Evolutionary conservation across 2,888 invertebrate species (phyloP), one percentile per base, ranked within the genome.

Genomic region (Halocaridina rubra): DNA sequence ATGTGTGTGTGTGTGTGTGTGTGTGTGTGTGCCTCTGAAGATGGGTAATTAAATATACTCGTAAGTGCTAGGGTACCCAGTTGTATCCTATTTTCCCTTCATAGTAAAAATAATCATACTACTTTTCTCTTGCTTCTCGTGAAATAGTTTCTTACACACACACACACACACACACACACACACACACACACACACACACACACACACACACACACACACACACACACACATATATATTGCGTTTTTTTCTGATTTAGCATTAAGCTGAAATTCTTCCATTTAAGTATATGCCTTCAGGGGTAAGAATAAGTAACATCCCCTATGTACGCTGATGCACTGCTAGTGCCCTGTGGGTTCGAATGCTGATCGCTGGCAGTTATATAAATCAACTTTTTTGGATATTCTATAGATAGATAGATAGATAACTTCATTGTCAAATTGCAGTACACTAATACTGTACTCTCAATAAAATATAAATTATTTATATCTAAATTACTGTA

Each of bases 181-280:
- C 67, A 22, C 67, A 16, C 24, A 67, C 5, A 67, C 67, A 67
- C 67, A 67, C 67, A 67, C 67, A 5, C 5, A 67, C 67, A 67
- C 67, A 67, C 67, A 67, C 67, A 67, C 67, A 67, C 67, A 72
- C 33, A 33, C 33, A 33, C 33, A 72, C 16, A 72, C 39, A 72
- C 33, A 72, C 39, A 74, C 33, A 32, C 19, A 16, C 74, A 67
- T 29, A 8, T n/a, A 30, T 19, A 69, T 69, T 24, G 3, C 10
- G 0, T 22, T 16, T 32, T 71, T 33, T 19, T 33, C 33, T 22
- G 32, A 10, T 69, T 19, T 29, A 7, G 10, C 5, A 19, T n/a
- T 39, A 27, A 67, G 27, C n/a, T n/a, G 27, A 27, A 27, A 67
- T 29, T 29, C n/a, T 29, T 67, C 30, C 30, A 64, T 29, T 64